phyloP scores from a whole-genome alignment of 2,797 vertebrate species.

The Cossypha niveicapilla region DNA sequence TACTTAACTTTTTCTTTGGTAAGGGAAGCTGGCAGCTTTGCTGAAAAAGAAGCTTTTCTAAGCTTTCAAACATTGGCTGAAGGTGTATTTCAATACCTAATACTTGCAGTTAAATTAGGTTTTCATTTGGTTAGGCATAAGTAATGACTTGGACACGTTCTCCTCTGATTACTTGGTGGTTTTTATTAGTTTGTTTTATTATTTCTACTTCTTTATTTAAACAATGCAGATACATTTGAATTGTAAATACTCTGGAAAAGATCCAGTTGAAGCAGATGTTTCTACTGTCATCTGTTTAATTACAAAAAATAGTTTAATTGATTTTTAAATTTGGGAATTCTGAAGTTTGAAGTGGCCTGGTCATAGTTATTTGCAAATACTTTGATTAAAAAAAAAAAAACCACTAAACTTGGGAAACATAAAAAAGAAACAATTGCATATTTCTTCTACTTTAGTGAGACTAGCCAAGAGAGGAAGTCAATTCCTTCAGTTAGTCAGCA shows the following conservation, averaged over 20 bases:
- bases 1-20: not conserved
- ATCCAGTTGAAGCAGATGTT: constrained; percentile 47
- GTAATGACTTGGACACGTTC: not conserved
- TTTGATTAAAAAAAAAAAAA: not conserved
- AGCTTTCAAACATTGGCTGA: not conserved
- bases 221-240: not conserved
- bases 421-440: not conserved
- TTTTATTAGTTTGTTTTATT: not conserved
- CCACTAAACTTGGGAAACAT: not conserved
- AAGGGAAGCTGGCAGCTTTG: not conserved
- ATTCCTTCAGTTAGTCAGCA: constrained; percentile 7
- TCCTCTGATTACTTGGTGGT: not conserved
- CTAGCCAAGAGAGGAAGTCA: not conserved
- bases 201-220: not conserved
- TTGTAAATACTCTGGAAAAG: constrained; percentile 35
- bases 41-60: too few species aligned
- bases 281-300: constrained; percentile 41
- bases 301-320: constrained; percentile 11
- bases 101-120: not conserved
- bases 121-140: not conserved
- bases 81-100: not conserved
- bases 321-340: constrained; percentile 15
- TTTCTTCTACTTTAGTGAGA: not conserved
- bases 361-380: not conserved
- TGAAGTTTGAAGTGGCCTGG: not conserved